These are phyloP conservation scores for Amphiprion percula DNA, from an alignment of 2,113 vertebrate species.

Conservation along the genomic window DNA sequence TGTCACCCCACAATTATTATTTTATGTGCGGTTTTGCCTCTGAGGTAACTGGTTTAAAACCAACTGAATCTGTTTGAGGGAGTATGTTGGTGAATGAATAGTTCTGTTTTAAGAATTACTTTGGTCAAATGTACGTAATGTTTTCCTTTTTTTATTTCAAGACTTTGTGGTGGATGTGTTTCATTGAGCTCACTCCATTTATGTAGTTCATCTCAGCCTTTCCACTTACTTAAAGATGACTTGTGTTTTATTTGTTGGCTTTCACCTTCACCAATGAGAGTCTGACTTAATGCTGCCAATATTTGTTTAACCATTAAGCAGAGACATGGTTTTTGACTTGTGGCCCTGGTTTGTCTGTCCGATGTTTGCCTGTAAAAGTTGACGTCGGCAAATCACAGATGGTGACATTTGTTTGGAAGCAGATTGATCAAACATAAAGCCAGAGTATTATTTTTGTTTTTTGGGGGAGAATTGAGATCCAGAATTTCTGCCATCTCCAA, in stretches of 20 bases:
- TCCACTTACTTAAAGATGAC: constrained; percentile 11
- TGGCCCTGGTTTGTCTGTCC: constrained; percentile 30
- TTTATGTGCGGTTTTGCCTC: constrained; percentile 39
- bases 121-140: constrained; percentile 59
- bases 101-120: constrained; percentile 86
- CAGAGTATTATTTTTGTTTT: background rate
- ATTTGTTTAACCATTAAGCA: constrained; percentile 28
- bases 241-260: constrained; percentile 20
- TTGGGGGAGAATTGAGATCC: background rate
- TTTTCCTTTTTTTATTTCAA: constrained; percentile 25
- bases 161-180: constrained; percentile 32
- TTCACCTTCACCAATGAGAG: constrained; percentile 27
- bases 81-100: constrained; percentile 42
- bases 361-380: constrained; percentile 16
- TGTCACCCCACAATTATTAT: constrained; percentile 24
- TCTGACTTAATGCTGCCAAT: constrained; percentile 34
- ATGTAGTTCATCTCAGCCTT: constrained; percentile 45
- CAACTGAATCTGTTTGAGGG: constrained; percentile 54
- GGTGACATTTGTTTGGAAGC: constrained; percentile 74
- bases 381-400: constrained; percentile 33
- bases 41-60: constrained; percentile 45
- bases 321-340: constrained; percentile 19
- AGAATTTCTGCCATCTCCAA: constrained; percentile 7
- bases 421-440: constrained; percentile 40
- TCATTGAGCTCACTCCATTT: constrained; percentile 30